Evolutionary conservation across 2,113 vertebrate species (phyloP), one percentile per base, ranked within the genome.

Genomic region (Thunnus thynnus): DNA sequence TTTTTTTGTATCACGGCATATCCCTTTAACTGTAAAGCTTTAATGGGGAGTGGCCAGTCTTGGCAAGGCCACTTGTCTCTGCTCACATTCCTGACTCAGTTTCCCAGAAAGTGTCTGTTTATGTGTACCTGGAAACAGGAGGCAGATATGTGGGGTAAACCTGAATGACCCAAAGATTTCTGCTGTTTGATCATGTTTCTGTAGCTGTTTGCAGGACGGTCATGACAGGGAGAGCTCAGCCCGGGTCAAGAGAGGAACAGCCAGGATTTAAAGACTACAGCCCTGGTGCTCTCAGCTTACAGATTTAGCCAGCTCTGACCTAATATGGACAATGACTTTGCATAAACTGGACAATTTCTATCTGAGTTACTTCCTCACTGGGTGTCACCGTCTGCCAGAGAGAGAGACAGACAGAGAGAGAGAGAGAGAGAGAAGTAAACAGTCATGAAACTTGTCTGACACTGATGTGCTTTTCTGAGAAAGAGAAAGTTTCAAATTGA

Each of bases 11-110:
- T 46, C 12, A 7, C 16, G 22, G 72, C 5, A 25, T 73, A 44
- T 82, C 84, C 82, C 82, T 91, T 89, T 91, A 90, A 83, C 55
- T 61, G 72, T 69, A 76, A 80, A 70, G 80, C 85, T 88, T 86
- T 82, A 76, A 66, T 1, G 25, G 66, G 72, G 84, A 60, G 85
- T 13, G 81, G 83, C 72, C 14, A 0, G 16, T 18, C 50, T 72
- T 83, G 82, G 82, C 82, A 58, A 65, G 57, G 87, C 60, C 61
- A 13, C 65, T 72, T 22, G 68, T 80, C 80, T 87, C 25, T 5
- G 56, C 83, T 89, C 57, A 65, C 85, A 90, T 91, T 89, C 87
- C 88, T 83, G 70, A 78, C 57, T 76, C 52, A 48, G 68, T 83
- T 87, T 83, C 85, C 79, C 84, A 80, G 83, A 85, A 83, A 36